These are phyloP conservation scores for Petaurus breviceps DNA, from an alignment of 2,113 vertebrate species.

Conservation along the genomic window DNA sequence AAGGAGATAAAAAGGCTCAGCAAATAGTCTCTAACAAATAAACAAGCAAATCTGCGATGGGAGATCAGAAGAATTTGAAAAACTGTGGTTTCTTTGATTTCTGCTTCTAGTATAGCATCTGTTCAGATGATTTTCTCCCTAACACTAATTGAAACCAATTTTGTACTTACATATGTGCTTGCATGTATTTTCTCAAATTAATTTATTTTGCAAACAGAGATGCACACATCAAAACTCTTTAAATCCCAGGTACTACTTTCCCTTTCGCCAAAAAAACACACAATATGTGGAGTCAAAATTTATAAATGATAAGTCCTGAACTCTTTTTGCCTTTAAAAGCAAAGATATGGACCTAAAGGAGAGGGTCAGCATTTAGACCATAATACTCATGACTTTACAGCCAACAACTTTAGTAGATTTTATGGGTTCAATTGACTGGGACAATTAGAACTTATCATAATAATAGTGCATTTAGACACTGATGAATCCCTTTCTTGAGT, in stretches of 20 bases:
- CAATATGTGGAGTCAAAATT: neutral
- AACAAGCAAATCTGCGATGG: slow-evolving; percentile 8
- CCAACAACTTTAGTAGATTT: neutral
- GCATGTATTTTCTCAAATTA: neutral
- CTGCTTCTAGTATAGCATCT: neutral
- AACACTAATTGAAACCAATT: neutral
- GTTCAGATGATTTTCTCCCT: neutral
- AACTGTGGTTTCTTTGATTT: slow-evolving; percentile 4
- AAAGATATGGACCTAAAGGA: neutral
- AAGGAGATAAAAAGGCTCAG: neutral
- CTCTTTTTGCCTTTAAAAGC: neutral
- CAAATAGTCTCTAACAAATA: slow-evolving; percentile 7
- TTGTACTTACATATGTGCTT: neutral
- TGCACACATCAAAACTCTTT: neutral
- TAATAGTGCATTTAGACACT: neutral
- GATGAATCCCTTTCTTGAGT: neutral
- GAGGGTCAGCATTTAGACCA: neutral
- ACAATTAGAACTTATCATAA: neutral
- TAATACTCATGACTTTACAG: neutral
- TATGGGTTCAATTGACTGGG: neutral
- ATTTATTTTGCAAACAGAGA: neutral
- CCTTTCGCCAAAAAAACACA: neutral
- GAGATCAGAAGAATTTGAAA: slow-evolving; percentile 28
- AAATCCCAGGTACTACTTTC: neutral
- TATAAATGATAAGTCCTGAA: neutral